Base-by-base conservation (phyloP, 1,140 invertebrate genomes). In the Zaprionus lachaisei region DNA sequence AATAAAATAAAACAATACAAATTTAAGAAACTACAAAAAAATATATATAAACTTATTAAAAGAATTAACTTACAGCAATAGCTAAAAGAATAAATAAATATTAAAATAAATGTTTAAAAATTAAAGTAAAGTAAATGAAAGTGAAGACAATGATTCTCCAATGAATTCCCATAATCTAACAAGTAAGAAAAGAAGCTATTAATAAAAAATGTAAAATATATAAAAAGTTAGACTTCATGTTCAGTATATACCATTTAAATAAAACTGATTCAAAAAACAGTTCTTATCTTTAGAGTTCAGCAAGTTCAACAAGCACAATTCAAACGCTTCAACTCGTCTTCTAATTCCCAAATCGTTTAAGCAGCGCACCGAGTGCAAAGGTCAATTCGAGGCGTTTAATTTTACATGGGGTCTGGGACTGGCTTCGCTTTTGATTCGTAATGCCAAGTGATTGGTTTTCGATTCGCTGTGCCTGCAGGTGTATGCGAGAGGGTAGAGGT, bases 391-490 rank as follows among this genome's bases (percentile, higher is more conserved):
- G 28, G 37, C 28, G 38, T 72, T 37, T 11, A 47, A 65, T 65
- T 65, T 26, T 15, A 65, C n/a, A 57, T 64, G 61, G 47, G 81
- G 20, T 55, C 64, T 41, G 61, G 69, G 64, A 56, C 69, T 49
- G 69, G 66, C 78, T 68, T 78, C 41, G 75, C 82, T 81, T 81
- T 85, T 79, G 68, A 79, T 85, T 81, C n/a, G 79, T 77, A 82
- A 86, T 86, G 82, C 81, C 83, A 85, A 85, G 82, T 85, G 83
- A 85, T 82, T 85, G 82, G 83, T 80, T 82, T 68, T 51, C 38
- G 57, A 41, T 37, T 31, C 6, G 22, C n/a, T 24, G 60, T 26
- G 56, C 20, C 14, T 37, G 56, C 11, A 14, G 38, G 44, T 9
- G 49, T 24, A 34, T 31, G 49, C 41, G 61, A 4, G 24, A 4